These are phyloP conservation scores for Lasioglossum malachurum DNA, from an alignment of 2,888 invertebrate species.

Conservation along the genomic window DNA sequence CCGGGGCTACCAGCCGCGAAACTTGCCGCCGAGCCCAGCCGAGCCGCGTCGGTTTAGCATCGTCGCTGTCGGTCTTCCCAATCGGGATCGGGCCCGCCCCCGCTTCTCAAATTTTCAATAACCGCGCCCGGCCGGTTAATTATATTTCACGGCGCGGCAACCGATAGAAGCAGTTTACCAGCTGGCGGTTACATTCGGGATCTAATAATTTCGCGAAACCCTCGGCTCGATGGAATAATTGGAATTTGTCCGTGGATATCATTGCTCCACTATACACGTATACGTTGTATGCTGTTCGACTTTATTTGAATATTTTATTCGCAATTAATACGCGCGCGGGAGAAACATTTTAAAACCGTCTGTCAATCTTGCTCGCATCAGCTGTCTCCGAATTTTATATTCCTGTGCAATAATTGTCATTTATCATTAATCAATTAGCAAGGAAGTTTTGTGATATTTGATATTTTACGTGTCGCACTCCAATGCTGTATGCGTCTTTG, in stretches of 20 bases:
- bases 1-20: conserved; percentile 48
- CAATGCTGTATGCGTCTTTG: neutral
- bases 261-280: neutral
- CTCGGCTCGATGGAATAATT: conserved; percentile 57
- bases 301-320: neutral
- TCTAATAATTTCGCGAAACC: conserved; percentile 60
- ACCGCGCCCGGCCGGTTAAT: neutral
- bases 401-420: neutral
- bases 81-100: neutral
- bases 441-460: neutral
- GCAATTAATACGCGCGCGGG: neutral
- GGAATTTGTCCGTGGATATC: conserved; percentile 54
- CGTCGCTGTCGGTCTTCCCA: neutral
- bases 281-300: conserved; percentile 11
- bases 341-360: neutral
- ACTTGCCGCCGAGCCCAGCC: conserved; percentile 26
- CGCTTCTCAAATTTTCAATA: conserved; percentile 19
- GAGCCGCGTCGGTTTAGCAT: neutral
- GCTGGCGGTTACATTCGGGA: conserved; percentile 32
- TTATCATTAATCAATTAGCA: neutral
- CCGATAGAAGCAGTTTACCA: neutral
- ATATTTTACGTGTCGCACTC: neutral
- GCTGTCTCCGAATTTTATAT: neutral
- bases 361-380: neutral
- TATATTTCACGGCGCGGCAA: neutral